Base-by-base conservation (phyloP, 2,888 invertebrate species). In the Dusona sp. region DNA sequence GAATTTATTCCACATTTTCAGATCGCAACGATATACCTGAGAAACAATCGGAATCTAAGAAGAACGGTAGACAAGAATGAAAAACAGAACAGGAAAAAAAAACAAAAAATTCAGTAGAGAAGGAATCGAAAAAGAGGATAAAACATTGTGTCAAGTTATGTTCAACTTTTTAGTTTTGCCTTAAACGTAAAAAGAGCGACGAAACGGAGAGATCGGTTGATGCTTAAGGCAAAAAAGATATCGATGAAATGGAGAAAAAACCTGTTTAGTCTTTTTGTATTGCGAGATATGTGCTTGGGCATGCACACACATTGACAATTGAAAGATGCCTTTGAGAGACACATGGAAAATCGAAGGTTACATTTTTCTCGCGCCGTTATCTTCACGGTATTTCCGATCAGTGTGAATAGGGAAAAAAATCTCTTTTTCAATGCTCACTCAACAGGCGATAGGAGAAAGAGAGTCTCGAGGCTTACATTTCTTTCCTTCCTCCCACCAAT, bases 11-110 rank as follows among this genome's bases (percentile, higher is more conserved):
- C 38, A 75, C 70, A 79, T 79, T 67, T 79, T 22, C 42, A 61
- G 22, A 29, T 72, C 22, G 57, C 16, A 74, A 73, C 81, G 73
- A 85, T 85, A 73, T 51, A 57, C 67, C 82, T 29, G 75, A 54
- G 84, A 87, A 84, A 84, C 82, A 84, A 82, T 87, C 16, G 72
- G 74, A 84, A 82, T 83, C 70, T 82, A 65, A 70, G n/a, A 72
- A 64, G 38, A 38, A 73, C n/a, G 36, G 68, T 57, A 45, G 22
- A 29, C 19, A 61, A 61, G 9, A 42, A 57, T 48, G 22, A 64
- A 65, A 65, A 67, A 42, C n/a, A 54, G n/a, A 54, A 51, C 2
- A 54, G 3, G n/a, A 64, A 75, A 75, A 51, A 73, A 22, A 48
- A 61, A 33, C 33, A 45, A 74, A 29, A 67, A 36, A 25, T 45